Conservation (phyloP, 2,113 vertebrate species). For the Fregetta grallaria region DNA sequence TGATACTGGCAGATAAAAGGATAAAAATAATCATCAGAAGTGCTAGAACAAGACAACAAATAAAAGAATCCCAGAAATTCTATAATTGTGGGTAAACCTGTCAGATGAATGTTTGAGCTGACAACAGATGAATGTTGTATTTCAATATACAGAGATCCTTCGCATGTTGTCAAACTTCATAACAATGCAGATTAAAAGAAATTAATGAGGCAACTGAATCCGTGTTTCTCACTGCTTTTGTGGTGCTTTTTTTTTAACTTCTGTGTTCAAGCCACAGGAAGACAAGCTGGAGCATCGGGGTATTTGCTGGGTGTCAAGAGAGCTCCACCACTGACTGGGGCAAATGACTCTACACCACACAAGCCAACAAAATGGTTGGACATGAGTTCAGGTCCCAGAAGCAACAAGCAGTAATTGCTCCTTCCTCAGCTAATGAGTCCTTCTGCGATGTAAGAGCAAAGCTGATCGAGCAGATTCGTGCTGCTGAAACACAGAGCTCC, state of each 20-base stretch:
- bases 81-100: neutral
- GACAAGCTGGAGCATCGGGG: neutral
- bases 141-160: neutral
- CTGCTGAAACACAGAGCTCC: neutral
- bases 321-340: neutral
- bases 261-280: neutral
- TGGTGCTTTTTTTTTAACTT: neutral
- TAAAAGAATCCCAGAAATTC: neutral
- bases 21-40: slow-evolving; percentile 24
- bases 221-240: neutral
- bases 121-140: neutral
- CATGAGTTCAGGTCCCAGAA: neutral
- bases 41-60: neutral
- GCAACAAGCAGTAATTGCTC: neutral
- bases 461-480: neutral
- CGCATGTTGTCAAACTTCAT: neutral
- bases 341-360: neutral
- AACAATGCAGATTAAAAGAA: neutral
- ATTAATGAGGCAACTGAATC: neutral
- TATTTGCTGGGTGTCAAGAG: neutral
- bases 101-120: neutral
- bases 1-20: slow-evolving; percentile 26
- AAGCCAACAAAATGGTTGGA: neutral
- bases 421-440: neutral
- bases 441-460: neutral